These are phyloP conservation scores for Peromyscus polionotus DNA, from an alignment of 2,113 vertebrate genomes.

Conservation along the genomic window DNA sequence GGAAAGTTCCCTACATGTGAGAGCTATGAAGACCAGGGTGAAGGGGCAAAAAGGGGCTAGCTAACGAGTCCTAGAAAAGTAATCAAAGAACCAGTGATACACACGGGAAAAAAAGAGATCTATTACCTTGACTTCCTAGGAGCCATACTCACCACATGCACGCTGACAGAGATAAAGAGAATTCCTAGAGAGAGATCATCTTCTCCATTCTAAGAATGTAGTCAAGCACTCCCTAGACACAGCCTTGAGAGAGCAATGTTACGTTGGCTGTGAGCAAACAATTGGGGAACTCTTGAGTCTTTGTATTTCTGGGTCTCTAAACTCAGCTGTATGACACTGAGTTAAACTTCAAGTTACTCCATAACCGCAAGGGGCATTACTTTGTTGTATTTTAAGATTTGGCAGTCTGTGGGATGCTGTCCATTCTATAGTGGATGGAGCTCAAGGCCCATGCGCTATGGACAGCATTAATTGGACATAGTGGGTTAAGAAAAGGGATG, in stretches of 20 bases:
- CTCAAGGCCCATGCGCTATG: background rate
- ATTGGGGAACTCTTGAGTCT: background rate
- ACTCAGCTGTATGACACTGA: background rate
- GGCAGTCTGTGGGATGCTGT: background rate
- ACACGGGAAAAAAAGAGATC: background rate
- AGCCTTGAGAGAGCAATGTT: background rate
- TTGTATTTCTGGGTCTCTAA: background rate
- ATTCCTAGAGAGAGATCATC: background rate
- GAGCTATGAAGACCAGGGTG: background rate
- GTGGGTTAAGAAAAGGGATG: background rate
- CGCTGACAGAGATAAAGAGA: background rate
- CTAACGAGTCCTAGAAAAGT: background rate
- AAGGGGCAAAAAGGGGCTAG: too few relatives aligned
- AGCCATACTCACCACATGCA: background rate
- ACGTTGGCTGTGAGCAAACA: background rate
- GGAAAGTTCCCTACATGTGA: background rate
- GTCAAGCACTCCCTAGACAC: background rate
- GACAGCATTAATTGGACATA: background rate
- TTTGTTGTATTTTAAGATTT: background rate
- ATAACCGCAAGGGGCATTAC: background rate
- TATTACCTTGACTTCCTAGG: background rate
- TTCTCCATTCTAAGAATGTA: background rate
- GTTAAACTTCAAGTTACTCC: background rate
- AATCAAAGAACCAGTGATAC: background rate
- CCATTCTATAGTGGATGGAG: background rate